Conservation (phyloP, 2,888 invertebrate species). For the Ennomos fuscantarius region DNA sequence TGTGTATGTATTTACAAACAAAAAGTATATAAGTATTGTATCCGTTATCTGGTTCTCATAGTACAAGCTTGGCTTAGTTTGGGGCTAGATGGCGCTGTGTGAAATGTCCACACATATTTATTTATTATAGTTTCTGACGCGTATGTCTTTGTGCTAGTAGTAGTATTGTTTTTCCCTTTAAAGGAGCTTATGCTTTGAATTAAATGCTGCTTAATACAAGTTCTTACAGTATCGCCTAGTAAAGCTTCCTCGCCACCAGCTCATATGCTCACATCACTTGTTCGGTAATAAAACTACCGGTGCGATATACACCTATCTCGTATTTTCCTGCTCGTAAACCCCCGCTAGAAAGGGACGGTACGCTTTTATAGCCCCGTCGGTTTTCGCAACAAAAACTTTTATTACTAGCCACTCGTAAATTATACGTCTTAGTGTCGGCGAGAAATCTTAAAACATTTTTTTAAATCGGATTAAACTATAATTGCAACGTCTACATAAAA, state of each 20-base stretch:
- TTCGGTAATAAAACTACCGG: slow-evolving; percentile 73
- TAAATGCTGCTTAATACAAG: slow-evolving; percentile 10
- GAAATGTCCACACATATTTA: no score
- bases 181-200: slow-evolving; percentile 33
- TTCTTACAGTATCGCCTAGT: slow-evolving; percentile 33
- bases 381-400: slow-evolving; percentile 82
- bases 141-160: no score
- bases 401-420: slow-evolving; percentile 80
- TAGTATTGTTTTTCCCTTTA: slow-evolving; percentile 6
- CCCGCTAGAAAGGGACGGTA: slow-evolving; percentile 65
- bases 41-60: no score
- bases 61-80: no score
- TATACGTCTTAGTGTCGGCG: slow-evolving; percentile 67
- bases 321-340: slow-evolving; percentile 75
- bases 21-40: no score
- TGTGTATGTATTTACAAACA: no score
- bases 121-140: no score
- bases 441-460: slow-evolving; percentile 53
- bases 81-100: no score
- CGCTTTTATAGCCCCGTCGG: slow-evolving; percentile 71
- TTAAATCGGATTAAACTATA: slow-evolving; percentile 7
- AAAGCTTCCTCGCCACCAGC: slow-evolving; percentile 38
- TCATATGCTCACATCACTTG: slow-evolving; percentile 55
- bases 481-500: slow-evolving; percentile 10
- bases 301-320: slow-evolving; percentile 74